Percentiles rank a stretch among this genome's conserved stretches.
Evolutionary conservation across 2,888 invertebrate species (phyloP).

Genomic region (Scrobipalpa costella): DNA sequence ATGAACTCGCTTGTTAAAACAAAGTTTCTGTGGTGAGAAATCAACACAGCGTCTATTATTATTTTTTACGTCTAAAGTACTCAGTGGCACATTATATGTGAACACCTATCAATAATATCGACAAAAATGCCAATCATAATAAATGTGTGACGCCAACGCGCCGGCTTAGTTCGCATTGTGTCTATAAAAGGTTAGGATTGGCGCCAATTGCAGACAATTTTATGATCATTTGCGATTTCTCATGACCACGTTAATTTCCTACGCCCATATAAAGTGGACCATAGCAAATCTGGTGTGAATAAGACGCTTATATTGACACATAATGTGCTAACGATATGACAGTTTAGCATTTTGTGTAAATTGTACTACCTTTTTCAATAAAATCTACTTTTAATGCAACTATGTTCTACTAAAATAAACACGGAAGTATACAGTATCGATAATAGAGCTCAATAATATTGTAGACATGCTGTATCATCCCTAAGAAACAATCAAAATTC

Average conservation of each 20-base stretch:
- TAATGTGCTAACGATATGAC: slow-evolving; percentile 13
- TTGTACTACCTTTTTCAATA: background rate
- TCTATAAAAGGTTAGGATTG: slow-evolving; percentile 35
- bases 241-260: slow-evolving; percentile 27
- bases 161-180: slow-evolving; percentile 27
- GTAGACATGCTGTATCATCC: slow-evolving; percentile 39
- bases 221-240: slow-evolving; percentile 33
- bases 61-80: slow-evolving; percentile 1
- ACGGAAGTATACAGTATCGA: slow-evolving; percentile 3
- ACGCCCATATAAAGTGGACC: slow-evolving; percentile 27
- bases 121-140: slow-evolving; percentile 24
- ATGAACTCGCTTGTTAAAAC: slow-evolving; percentile 10
- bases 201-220: slow-evolving; percentile 35
- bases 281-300: slow-evolving; percentile 29
- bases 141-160: slow-evolving; percentile 18
- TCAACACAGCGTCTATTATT: slow-evolving; percentile 4
- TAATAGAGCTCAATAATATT: background rate
- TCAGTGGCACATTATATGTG: background rate
- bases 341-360: slow-evolving; percentile 3
- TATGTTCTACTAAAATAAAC: slow-evolving; percentile 5
- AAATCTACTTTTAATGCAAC: background rate
- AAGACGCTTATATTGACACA: slow-evolving; percentile 25
- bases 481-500: slow-evolving; percentile 70
- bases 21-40: slow-evolving; percentile 16
- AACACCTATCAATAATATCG: slow-evolving; percentile 18